Base-by-base conservation (phyloP, 2,113 vertebrate species). In the Scortum barcoo region DNA sequence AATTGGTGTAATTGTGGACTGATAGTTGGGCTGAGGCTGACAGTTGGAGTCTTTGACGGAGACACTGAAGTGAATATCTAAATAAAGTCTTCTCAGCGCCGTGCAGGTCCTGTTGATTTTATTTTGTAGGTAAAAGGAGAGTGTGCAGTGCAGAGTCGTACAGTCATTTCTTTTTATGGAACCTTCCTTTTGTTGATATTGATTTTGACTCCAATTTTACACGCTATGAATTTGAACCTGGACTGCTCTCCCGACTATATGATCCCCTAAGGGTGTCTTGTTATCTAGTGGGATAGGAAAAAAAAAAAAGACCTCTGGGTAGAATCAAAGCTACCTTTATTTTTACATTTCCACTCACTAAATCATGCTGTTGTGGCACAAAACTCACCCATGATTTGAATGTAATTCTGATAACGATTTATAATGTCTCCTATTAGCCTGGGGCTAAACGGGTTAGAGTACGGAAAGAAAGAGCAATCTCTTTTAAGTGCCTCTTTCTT, bases 151-250 rank as follows among this genome's bases (percentile, higher is more conserved):
- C 7, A 75, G 57, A 90, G 72, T 74, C 78, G 62, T 62, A 58
- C 1, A 48, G 54, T 56, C 50, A 22, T 80, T 72, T 20, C 54
- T 33, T 81, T 85, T 86, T 54, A 82, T 75, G 61, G 58, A 85
- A 78, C 63, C 56, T 53, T 63, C 19, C 58, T 80, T 86, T 63
- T 85, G 75, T 77, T 89, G 78, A 72, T 87, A 92, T 91, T 87
- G 88, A 93, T 91, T 85, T 56, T 42, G 63, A 74, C 83, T 89
- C 54, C 80, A 61, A 77, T 89, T 86, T 88, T 87, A 81, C 78
- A 80, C 53, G 30, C 65, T 75, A 24, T 75, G 86, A 88, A 78
- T 85, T 53, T 77, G 71, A 84, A 81, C 63, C 86, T 33, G 36
- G 66, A 1, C 62, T 60, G 63, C 51, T 67, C 78, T 73, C 85